Conservation (phyloP, 1,140 invertebrate species). For the Aphaenogaster rudis region DNA sequence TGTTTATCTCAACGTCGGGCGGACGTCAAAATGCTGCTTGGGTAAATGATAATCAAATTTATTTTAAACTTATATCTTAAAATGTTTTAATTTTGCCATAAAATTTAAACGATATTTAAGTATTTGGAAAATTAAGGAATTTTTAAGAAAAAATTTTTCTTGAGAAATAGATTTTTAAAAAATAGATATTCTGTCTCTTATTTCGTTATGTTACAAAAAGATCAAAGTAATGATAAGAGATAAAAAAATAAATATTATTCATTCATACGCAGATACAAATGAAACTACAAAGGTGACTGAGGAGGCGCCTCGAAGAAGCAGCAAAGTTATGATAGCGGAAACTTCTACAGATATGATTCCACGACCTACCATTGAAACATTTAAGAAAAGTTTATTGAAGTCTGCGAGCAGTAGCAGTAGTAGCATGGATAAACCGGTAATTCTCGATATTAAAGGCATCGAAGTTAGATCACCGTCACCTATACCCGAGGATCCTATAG, state of each 20-base stretch:
- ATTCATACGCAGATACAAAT: not conserved
- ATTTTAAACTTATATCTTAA: too few species aligned
- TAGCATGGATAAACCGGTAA: slow-evolving; percentile 62
- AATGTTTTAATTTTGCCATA: too few species aligned
- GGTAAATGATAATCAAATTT: too few species aligned
- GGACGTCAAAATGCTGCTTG: too few species aligned
- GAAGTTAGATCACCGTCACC: slow-evolving; percentile 80
- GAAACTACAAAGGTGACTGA: not conserved
- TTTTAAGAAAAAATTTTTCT: too few species aligned
- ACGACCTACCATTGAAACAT: slow-evolving; percentile 38
- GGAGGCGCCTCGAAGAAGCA: not conserved
- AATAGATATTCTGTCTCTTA: not conserved
- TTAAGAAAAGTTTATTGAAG: slow-evolving; percentile 78
- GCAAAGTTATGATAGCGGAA: slow-evolving; percentile 8
- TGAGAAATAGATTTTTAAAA: not conserved
- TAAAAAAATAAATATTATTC: not conserved
- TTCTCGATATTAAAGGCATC: slow-evolving; percentile 67
- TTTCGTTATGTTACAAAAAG: not conserved
- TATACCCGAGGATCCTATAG: slow-evolving; percentile 81
- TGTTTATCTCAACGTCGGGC: too few species aligned
- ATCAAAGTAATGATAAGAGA: not conserved
- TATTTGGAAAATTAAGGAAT: too few species aligned
- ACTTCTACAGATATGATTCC: not conserved
- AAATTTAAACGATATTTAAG: too few species aligned
- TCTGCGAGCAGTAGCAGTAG: slow-evolving; percentile 65